Base-by-base conservation (phyloP, 2,888 invertebrate genomes). In the Lasioglossum malachurum region DNA sequence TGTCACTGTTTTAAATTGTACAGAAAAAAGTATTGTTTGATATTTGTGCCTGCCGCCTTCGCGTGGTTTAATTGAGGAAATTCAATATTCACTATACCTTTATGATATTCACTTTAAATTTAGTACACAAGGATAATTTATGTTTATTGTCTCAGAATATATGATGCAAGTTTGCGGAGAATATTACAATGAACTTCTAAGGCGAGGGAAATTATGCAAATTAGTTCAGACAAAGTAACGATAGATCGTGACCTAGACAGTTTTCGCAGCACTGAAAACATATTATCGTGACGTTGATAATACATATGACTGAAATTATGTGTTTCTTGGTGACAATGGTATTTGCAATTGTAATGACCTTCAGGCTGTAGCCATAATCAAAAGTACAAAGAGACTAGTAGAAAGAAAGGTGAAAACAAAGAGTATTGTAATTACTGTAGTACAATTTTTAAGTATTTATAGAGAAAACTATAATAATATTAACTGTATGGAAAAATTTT, bases 161-260 rank as follows among this genome's bases (percentile, higher is more conserved):
- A 41, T 23, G 10, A 57, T n/a, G 23, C n/a, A 41, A 71, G 71
- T 71, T 71, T 71, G 41, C 23, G n/a, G n/a, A n/a, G 71, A 71
- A 71, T 71, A 27, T 46, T 27, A 27, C 44, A 44, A 41, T 46
- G 27, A 27, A 41, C 38, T 31, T 44, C 31, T 31, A 27, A 72
- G 72, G 12, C 16, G 27, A 14, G 27, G 72, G 5, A 72, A 72
- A 72, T 72, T 72, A 72, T 72, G 72, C 46, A 72, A 44, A 72
- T 44, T 27, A 72, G 46, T 44, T 31, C 14, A 44, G n/a, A 27
- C 44, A 16, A n/a, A 44, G 46, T 44, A 31, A 44, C 41, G 38
- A 41, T 41, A 71, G 71, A 41, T 72, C 14, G 44, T 31, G n/a
- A 44, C 23, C 44, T 7, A 27, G 72, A 44, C 71, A 71, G 71